These are phyloP conservation scores for Tyrannus savana DNA, from an alignment of 2,113 vertebrate species.

Conservation along the genomic window DNA sequence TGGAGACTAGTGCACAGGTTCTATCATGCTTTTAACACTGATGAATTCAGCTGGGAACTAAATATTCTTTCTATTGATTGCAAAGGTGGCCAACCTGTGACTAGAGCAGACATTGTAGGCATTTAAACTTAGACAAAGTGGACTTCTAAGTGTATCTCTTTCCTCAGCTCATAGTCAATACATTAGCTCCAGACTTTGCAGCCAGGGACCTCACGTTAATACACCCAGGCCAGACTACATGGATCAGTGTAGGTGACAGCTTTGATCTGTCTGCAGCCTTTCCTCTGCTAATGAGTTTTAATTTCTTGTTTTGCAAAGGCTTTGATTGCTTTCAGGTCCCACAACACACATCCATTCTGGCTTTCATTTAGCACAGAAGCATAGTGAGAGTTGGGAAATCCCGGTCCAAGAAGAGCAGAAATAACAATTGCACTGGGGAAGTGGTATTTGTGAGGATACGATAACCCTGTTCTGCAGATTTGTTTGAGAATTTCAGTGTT, in stretches of 20 bases:
- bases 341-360: neutral
- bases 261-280: neutral
- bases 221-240: neutral
- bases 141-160: neutral
- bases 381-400: neutral
- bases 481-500: neutral
- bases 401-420: neutral
- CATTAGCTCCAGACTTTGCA: neutral
- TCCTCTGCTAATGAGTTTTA: neutral
- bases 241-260: neutral
- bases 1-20: neutral
- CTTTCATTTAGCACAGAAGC: neutral
- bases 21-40: neutral
- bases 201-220: neutral
- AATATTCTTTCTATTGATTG: slow-evolving; percentile 1
- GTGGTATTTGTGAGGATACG: neutral
- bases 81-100: neutral
- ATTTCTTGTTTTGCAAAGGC: neutral
- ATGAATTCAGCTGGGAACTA: neutral
- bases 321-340: neutral
- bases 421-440: neutral
- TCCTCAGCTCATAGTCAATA: neutral
- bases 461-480: neutral
- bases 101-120: neutral
- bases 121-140: neutral